phyloP scores from a whole-genome alignment of 35 echinoderm and acorn worm genomes.

The Holothuria glaberrima region DNA sequence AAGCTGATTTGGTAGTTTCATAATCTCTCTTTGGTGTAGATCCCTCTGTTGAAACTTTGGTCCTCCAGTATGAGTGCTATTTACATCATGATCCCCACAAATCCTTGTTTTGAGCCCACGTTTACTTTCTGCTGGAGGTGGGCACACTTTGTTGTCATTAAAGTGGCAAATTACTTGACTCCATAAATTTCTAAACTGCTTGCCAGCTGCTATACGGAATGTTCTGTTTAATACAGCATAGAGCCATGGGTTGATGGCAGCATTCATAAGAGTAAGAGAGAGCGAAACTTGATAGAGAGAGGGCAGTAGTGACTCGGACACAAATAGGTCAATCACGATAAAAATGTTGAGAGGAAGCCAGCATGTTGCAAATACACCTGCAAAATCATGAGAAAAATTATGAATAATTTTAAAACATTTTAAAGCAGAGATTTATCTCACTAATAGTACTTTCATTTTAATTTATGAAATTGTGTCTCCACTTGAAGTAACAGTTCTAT shows the following conservation, averaged over 20 bases:
- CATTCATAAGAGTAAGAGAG: slow-evolving; percentile 82
- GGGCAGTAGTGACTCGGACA: background rate
- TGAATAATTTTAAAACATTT: too few species aligned
- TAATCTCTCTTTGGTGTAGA: too few species aligned
- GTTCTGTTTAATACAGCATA: slow-evolving; percentile 84
- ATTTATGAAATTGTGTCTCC: too few species aligned
- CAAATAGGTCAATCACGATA: slow-evolving; percentile 46
- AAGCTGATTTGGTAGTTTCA: slow-evolving; percentile 22
- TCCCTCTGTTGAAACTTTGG: background rate
- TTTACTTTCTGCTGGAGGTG: background rate
- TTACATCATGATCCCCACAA: too few species aligned
- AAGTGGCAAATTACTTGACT: slow-evolving; percentile 22
- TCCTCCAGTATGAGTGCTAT: background rate
- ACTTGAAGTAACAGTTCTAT: too few species aligned
- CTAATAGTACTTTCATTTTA: too few species aligned
- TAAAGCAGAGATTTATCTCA: too few species aligned
- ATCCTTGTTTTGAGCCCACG: too few species aligned
- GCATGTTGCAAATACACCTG: slow-evolving; percentile 88
- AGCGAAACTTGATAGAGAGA: slow-evolving; percentile 51
- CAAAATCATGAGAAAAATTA: background rate
- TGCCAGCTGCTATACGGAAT: slow-evolving; percentile 69
- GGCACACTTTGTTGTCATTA: slow-evolving; percentile 46
- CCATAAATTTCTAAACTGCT: slow-evolving; percentile 23
- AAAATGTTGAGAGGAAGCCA: slow-evolving; percentile 89
- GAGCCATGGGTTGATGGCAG: slow-evolving; percentile 96